Evolutionary conservation across 2,888 invertebrate genomes (phyloP), one percentile per base, ranked within the genome.

Genomic region (Ametastegia equiseti): DNA sequence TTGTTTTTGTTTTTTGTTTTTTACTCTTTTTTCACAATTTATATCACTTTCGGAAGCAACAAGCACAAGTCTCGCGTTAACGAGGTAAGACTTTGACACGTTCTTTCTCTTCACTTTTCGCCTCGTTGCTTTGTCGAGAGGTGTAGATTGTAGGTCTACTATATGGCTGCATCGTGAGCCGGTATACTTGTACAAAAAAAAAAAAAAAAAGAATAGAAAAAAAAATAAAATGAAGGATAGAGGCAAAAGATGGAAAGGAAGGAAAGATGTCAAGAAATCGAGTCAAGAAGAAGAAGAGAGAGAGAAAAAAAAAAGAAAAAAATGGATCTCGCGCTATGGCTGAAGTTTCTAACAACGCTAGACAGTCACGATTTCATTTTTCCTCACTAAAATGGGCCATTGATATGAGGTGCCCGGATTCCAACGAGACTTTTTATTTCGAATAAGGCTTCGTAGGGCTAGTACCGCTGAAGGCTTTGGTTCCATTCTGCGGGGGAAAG

Each of bases 361-460:
- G 30, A 82, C 83, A 85, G 84, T 84, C 87, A 87, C 87, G 86
- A 88, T 86, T 86, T 86, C 85, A 81, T 82, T 19, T 19, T 60
- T 30, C 30, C 30, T 30, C 19, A 23, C 2, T 7, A 23, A 54
- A 19, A 11, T 19, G 23, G 54, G 23, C 54, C 54, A 63, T 63
- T 63, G n/a, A n/a, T 63, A 30, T 30, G 30, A 13, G n/a, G 39
- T 42, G 33, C 30, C n/a, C n/a, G 77, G 81, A 77, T 36, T 39
- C 11, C 15, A 54, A 79, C 73, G 82, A 80, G 84, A 85, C 84
- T 86, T 87, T 75, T 87, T 86, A 86, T 86, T 87, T 86, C 84
- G 81, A 86, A 83, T n/a, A n/a, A 78, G 82, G 83, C 83, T 86
- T 86, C 82, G 79, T 82, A 85, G 84, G 82, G 83, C 71, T 82